phyloP scores from a whole-genome alignment of 2,797 vertebrate species.

The Pantherophis vulpinus region DNA sequence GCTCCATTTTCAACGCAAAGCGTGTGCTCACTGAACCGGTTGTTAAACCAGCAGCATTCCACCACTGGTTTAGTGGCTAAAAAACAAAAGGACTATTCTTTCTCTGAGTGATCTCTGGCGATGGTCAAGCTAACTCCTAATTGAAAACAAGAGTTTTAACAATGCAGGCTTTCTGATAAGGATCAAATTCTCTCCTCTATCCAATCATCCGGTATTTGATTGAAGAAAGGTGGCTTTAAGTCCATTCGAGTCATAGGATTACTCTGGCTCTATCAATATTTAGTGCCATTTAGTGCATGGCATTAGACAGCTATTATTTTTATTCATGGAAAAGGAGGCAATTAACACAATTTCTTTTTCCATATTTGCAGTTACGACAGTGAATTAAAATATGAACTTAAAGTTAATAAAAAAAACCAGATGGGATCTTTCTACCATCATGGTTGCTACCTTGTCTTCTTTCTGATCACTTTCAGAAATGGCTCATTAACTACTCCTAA shows the following conservation, averaged over 20 bases:
- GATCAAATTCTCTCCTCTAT: background rate
- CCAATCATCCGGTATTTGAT: background rate
- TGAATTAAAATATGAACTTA: background rate
- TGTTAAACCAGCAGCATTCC: too few relatives aligned
- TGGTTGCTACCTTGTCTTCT: background rate
- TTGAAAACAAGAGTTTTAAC: background rate
- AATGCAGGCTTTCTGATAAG: background rate
- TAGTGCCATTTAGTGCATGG: background rate
- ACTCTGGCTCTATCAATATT: background rate
- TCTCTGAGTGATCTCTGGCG: background rate
- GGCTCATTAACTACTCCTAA: background rate
- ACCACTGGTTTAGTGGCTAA: too few relatives aligned
- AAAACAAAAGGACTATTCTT: background rate
- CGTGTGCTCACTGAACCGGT: too few relatives aligned
- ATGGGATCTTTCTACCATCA: background rate
- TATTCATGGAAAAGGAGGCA: background rate
- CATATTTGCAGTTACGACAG: background rate
- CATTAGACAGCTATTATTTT: background rate
- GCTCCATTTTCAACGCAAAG: too few relatives aligned
- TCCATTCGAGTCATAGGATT: background rate
- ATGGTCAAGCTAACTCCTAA: background rate
- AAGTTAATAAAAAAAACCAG: background rate
- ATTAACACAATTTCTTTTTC: background rate
- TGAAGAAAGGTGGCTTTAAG: background rate
- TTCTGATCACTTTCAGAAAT: background rate